Evolutionary conservation across 1,140 invertebrate genomes (phyloP).

Genomic region (Brachionus rotundiformis): DNA sequence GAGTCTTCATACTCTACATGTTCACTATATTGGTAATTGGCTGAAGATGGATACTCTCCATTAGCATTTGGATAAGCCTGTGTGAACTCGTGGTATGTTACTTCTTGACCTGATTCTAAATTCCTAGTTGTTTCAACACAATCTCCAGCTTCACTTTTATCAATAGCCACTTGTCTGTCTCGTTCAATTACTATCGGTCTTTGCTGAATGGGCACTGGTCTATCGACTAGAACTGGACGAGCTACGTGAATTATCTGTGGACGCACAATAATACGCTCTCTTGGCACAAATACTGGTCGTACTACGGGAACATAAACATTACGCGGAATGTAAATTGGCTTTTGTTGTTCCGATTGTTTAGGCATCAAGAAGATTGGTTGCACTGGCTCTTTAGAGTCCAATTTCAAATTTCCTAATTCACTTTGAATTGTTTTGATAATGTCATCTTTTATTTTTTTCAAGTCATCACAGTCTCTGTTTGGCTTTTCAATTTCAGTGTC

Average conservation of each 20-base stretch:
- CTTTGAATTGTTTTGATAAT: slow-evolving; percentile 30
- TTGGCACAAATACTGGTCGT: slow-evolving; percentile 52
- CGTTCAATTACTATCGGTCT: slow-evolving; percentile 51
- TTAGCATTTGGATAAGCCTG: slow-evolving; percentile 11
- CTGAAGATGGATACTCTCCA: slow-evolving; percentile 27
- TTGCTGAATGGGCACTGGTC: slow-evolving; percentile 49
- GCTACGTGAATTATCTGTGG: slow-evolving; percentile 52
- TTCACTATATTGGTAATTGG: slow-evolving; percentile 27
- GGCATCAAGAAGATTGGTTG: slow-evolving; percentile 50
- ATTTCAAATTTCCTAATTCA: slow-evolving; percentile 29
- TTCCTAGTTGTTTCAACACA: slow-evolving; percentile 49
- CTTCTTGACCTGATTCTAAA: slow-evolving; percentile 39
- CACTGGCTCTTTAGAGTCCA: background rate
- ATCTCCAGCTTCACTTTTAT: slow-evolving; percentile 21
- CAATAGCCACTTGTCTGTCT: slow-evolving; percentile 38
- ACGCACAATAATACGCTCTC: slow-evolving; percentile 52
- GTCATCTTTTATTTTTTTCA: slow-evolving; percentile 47
- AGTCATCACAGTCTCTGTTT: background rate
- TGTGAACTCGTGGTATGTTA: slow-evolving; percentile 46
- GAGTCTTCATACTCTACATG: slow-evolving; percentile 31
- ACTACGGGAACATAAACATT: slow-evolving; percentile 53
- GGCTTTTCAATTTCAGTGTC: background rate
- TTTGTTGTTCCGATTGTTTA: slow-evolving; percentile 29
- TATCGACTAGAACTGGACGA: slow-evolving; percentile 47
- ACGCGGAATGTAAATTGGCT: slow-evolving; percentile 48